phyloP scores from a whole-genome alignment of 1,140 invertebrate species.

The Drosophila saltans region DNA sequence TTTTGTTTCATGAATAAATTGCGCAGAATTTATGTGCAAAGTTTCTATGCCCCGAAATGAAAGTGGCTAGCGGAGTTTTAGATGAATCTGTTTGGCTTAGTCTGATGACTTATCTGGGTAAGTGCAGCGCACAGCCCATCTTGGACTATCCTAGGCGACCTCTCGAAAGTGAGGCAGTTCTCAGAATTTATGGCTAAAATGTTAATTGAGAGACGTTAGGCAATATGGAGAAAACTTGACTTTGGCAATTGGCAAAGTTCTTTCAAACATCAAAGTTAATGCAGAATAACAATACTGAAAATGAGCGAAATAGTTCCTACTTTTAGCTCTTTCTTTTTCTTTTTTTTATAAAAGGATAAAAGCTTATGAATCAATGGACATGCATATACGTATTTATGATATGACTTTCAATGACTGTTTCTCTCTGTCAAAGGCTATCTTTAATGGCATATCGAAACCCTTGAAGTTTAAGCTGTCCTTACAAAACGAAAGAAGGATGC shows the following conservation, averaged over 20 bases:
- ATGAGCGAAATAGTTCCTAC: neutral
- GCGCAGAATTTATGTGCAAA: conserved; percentile 80
- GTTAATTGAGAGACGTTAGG: conserved; percentile 70
- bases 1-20: conserved; percentile 78
- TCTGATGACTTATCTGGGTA: conserved; percentile 79
- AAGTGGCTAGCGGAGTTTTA: conserved; percentile 79
- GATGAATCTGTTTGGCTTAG: conserved; percentile 81
- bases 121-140: conserved; percentile 52
- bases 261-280: conserved; percentile 16
- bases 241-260: conserved; percentile 39
- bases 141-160: neutral
- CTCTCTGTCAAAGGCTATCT: too few species aligned
- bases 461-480: too few species aligned
- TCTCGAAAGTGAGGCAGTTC: conserved; percentile 33
- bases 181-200: conserved; percentile 72
- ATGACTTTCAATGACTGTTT: too few species aligned
- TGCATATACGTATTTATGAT: neutral
- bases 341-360: neutral
- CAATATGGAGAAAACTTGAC: conserved; percentile 29
- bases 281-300: neutral
- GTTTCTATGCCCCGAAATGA: conserved; percentile 63
- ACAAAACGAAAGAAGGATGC: too few species aligned
- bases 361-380: neutral
- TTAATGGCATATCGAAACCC: too few species aligned
- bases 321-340: neutral